These are phyloP conservation scores for Gracilinanus agilis DNA, from an alignment of 2,113 vertebrate species.

Conservation along the genomic window DNA sequence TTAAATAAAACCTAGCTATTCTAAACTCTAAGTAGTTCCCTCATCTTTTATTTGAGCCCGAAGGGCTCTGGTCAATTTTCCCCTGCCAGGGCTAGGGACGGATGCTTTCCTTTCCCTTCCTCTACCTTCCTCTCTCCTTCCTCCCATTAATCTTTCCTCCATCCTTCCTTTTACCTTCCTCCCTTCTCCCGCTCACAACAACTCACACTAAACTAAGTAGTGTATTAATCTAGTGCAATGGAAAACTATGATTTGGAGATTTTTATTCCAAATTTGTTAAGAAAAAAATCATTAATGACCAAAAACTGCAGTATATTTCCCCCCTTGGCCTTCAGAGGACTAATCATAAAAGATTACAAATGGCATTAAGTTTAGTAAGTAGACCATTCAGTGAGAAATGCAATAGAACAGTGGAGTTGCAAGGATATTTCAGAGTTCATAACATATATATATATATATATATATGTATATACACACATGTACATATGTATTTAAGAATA, in stretches of 20 bases:
- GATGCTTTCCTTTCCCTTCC: no score
- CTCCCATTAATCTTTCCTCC: no score
- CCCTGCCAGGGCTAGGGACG: no score
- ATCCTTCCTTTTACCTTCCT: no score
- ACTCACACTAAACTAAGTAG: background rate
- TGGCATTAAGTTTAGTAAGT: background rate
- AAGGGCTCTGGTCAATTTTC: no score
- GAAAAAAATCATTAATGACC: background rate
- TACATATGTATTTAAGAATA: no score
- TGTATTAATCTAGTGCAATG: background rate
- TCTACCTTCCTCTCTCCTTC: no score
- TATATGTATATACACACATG: no score
- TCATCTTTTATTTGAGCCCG: no score
- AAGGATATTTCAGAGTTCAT: background rate
- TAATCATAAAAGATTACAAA: background rate
- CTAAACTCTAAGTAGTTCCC: no score
- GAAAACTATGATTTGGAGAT: background rate
- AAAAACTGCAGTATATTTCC: background rate
- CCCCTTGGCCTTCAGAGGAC: background rate
- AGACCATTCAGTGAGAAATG: background rate
- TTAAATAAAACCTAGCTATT: no score
- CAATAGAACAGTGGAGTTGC: background rate
- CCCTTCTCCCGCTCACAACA: no score
- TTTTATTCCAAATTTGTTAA: background rate
- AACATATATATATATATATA: background rate